Percentiles rank a stretch among this genome's conserved stretches.
phyloP scores from a whole-genome alignment of 1,140 invertebrate genomes.

The Grapholita molesta region DNA sequence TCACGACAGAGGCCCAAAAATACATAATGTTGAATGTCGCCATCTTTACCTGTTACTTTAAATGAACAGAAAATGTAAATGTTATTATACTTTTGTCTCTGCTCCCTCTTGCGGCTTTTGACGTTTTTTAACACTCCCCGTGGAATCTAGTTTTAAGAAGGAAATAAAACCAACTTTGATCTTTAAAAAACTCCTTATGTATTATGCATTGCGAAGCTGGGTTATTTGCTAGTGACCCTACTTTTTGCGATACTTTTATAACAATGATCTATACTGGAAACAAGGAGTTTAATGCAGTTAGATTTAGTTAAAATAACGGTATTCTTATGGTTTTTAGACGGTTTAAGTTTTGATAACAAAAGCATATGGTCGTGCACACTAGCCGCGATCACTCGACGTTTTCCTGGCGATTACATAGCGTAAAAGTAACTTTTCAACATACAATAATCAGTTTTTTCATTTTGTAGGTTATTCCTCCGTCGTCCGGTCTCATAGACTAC shows the following conservation, averaged over 20 bases:
- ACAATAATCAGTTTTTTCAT: no score
- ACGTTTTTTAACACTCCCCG: constrained; percentile 6
- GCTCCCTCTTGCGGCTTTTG: constrained; percentile 8
- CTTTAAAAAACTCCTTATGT: not conserved
- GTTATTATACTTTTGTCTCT: constrained; percentile 18
- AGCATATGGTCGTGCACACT: no score
- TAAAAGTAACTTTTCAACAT: no score
- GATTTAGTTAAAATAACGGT: no score
- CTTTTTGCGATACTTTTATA: not conserved
- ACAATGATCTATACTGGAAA: not conserved
- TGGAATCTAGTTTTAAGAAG: constrained; percentile 15
- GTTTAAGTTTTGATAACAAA: no score
- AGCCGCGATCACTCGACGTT: no score
- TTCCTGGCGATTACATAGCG: no score
- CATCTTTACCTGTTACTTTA: constrained; percentile 17
- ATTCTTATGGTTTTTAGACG: no score
- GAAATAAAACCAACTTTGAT: constrained; percentile 9
- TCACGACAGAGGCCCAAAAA: constrained; percentile 2
- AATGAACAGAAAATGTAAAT: constrained; percentile 20
- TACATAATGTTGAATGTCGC: constrained; percentile 10
- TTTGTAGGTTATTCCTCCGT: constrained; percentile 83
- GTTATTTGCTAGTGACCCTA: not conserved
- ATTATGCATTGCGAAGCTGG: not conserved
- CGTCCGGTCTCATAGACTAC: constrained; percentile 89
- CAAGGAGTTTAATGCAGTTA: no score